Conservation (phyloP, 2,888 invertebrate species). For the Athalia cordata region DNA sequence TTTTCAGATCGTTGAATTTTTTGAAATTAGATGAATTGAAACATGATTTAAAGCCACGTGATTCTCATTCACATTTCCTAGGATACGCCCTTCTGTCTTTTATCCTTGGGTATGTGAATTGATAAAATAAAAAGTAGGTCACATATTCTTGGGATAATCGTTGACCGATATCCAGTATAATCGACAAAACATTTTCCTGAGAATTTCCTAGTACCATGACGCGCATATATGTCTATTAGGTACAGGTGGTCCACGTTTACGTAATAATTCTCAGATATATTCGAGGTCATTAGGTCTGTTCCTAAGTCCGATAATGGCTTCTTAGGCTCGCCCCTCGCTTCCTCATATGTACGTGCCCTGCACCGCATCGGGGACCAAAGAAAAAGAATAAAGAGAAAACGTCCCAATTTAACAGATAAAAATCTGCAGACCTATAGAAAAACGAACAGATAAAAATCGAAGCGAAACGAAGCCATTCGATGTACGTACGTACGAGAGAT, state of each 20-base stretch:
- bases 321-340: neutral
- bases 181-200: neutral
- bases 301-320: constrained; percentile 25
- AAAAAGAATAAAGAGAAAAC: neutral
- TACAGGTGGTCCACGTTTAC: neutral
- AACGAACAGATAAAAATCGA: neutral
- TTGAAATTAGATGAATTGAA: no score
- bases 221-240: neutral
- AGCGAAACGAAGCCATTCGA: neutral
- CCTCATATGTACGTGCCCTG: neutral
- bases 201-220: constrained; percentile 2
- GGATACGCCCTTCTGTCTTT: no score
- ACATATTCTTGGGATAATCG: no score
- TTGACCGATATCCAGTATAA: no score
- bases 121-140: no score
- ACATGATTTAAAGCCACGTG: no score
- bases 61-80: no score
- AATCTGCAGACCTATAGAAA: neutral
- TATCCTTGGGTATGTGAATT: no score
- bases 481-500: no score
- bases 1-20: no score
- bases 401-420: neutral
- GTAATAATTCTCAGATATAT: constrained; percentile 18
- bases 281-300: constrained; percentile 4
- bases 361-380: neutral